phyloP scores from a whole-genome alignment of 2,888 invertebrate species.

The Entomobrya multifasciata region DNA sequence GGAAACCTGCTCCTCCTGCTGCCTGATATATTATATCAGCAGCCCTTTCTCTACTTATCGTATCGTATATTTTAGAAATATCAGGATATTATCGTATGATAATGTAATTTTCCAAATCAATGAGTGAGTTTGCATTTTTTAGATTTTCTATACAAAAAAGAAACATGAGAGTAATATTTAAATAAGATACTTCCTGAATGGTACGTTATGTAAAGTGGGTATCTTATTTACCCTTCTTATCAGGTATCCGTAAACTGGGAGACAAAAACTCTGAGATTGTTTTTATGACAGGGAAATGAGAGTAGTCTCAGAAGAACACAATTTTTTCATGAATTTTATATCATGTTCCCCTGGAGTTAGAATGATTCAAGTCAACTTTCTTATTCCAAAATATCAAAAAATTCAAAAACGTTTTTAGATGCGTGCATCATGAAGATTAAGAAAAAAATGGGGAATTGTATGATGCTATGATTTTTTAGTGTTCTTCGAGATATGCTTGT shows the following conservation, averaged over 20 bases:
- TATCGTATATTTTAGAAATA: neutral
- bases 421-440: neutral
- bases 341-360: constrained; percentile 68
- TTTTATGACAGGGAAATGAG: too few relatives aligned
- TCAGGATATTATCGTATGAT: neutral
- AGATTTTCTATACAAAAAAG: neutral
- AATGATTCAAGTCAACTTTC: constrained; percentile 39
- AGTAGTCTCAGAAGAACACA: too few relatives aligned
- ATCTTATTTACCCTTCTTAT: too few relatives aligned
- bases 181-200: too few relatives aligned
- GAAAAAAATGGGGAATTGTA: constrained; percentile 40
- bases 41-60: too few relatives aligned
- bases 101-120: constrained; percentile 15
- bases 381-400: neutral
- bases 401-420: neutral
- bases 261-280: too few relatives aligned
- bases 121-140: constrained; percentile 11
- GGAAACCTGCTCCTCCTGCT: too few relatives aligned
- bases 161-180: too few relatives aligned
- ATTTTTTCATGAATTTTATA: constrained; percentile 74
- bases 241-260: too few relatives aligned
- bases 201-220: too few relatives aligned
- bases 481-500: constrained; percentile 4
- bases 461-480: too few relatives aligned
- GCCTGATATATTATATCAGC: too few relatives aligned